Base-by-base conservation (phyloP, 2,888 invertebrate species). In the Cryptus armator region DNA sequence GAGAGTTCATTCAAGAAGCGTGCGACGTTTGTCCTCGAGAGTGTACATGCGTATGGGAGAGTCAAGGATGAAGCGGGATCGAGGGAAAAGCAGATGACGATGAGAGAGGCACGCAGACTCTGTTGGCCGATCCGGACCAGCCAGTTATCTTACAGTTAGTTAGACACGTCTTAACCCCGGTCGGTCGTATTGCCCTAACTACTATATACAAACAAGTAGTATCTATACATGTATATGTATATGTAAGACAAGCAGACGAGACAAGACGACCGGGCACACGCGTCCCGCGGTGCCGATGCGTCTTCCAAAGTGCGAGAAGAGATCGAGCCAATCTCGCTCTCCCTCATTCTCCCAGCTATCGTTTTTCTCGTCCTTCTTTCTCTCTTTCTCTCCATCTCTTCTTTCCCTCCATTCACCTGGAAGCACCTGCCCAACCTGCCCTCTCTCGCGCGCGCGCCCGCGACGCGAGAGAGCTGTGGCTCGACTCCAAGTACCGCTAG, bases 141-240 rank as follows among this genome's bases (percentile, higher is more conserved):
- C 87, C 86, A 88, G 89, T 90, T 88, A 89, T 88, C 90, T 90
- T 90, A 90, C 90, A 89, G 90, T 90, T 90, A 90, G 89, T 90
- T 90, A 90, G 85, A 87, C 87, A 86, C 86, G 86, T 85, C 87
- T 89, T 89, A 89, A 90, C 89, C 89, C 89, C 83, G 88, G 86
- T 86, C 83, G 70, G 78, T 67, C 48, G 86, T 81, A 76, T 78
- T 62, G 81, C 81, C 75, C 71, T 64, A 66, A 80, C 19, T 53
- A 84, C 72, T 72, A 37, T 72, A 56, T 43, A 59, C 67, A 51
- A 53, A 64, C 59, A 46, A 71, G 44, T 14, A 68, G 29, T 37
- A n/a, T 24, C 7, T 43, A 14, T 19, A 53, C 44, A 62, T 29
- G 37, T 74, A 44, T 68, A 59, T 43, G 51, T 77, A 53, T 68